These are phyloP conservation scores for Chamaedrilus cognettii DNA, from an alignment of 2,888 invertebrate species.

Conservation along the genomic window DNA sequence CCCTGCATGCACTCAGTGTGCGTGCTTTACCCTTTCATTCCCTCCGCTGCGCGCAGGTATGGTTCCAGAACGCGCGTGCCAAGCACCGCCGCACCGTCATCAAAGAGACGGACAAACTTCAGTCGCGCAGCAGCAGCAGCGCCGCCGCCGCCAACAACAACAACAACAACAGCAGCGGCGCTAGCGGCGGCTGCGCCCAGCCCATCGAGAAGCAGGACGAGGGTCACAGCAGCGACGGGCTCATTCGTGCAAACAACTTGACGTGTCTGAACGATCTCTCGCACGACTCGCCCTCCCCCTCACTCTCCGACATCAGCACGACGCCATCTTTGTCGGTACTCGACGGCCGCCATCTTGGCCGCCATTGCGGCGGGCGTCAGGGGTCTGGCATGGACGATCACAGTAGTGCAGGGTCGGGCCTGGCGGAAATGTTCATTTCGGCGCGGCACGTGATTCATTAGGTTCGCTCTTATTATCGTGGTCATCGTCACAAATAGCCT, in stretches of 20 bases:
- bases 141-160: neutral
- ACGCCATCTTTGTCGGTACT: neutral
- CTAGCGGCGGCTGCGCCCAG: conserved; percentile 6
- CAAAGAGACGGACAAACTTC: conserved; percentile 27
- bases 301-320: conserved; percentile 49
- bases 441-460: neutral
- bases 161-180: neutral
- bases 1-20: too few relatives aligned
- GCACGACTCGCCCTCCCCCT: neutral
- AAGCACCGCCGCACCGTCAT: conserved; percentile 84
- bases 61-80: conserved; percentile 99
- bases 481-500: too few relatives aligned
- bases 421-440: neutral
- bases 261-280: conserved; percentile 2
- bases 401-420: neutral
- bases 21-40: too few relatives aligned
- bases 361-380: neutral
- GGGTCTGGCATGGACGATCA: neutral
- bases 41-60: too few relatives aligned
- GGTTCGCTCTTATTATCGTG: too few relatives aligned
- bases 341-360: conserved; percentile 8
- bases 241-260: neutral
- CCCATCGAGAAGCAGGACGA: neutral
- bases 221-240: neutral
- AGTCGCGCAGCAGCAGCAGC: neutral